Evolutionary conservation across 2,888 invertebrate genomes (phyloP).

Genomic region (Ligdia adustata): DNA sequence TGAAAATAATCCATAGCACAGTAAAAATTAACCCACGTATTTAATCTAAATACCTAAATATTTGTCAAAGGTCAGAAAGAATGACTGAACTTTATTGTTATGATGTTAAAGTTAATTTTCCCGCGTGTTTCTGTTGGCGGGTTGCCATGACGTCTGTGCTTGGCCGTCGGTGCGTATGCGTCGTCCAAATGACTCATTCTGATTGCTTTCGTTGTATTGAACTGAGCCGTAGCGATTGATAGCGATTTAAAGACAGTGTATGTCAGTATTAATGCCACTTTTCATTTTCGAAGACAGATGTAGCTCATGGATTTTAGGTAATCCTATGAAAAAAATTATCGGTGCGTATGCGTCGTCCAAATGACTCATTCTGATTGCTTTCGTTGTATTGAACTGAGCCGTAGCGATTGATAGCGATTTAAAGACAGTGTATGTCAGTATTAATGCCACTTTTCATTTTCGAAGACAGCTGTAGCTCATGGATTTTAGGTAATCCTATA

Average conservation of each 20-base stretch:
- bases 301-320: too few relatives aligned
- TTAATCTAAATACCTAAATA: conserved; percentile 30
- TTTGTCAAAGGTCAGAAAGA: conserved; percentile 22
- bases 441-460: conserved; percentile 11
- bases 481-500: too few relatives aligned
- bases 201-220: conserved; percentile 25
- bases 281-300: too few relatives aligned
- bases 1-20: conserved; percentile 17
- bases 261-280: conserved; percentile 19
- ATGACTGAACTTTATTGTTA: conserved; percentile 37
- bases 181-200: conserved; percentile 46
- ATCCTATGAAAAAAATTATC: too few relatives aligned
- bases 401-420: conserved; percentile 26
- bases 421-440: conserved; percentile 22
- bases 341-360: conserved; percentile 41
- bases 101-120: conserved; percentile 35
- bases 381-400: conserved; percentile 22
- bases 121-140: conserved; percentile 39
- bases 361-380: conserved; percentile 42
- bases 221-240: conserved; percentile 26
- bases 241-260: conserved; percentile 22
- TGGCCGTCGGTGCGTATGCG: conserved; percentile 41
- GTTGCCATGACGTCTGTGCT: conserved; percentile 41
- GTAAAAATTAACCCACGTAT: conserved; percentile 21
- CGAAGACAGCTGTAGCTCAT: too few relatives aligned